Evolutionary conservation across 2,888 invertebrate genomes (phyloP).

Genomic region (Sycophila texana): DNA sequence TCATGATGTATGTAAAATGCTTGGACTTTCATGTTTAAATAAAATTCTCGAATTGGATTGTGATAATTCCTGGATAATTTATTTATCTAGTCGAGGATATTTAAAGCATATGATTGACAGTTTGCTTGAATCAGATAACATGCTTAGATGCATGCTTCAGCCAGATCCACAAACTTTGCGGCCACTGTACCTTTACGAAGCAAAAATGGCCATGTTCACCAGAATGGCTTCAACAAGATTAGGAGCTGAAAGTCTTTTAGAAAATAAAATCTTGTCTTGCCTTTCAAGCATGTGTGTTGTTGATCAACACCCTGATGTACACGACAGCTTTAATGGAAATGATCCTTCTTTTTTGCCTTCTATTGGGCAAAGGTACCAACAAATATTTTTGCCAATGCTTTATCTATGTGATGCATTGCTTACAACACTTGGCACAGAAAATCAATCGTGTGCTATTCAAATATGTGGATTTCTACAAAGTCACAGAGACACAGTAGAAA

Average conservation of each 20-base stretch:
- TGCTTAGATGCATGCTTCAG: conserved; percentile 81
- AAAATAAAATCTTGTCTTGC: conserved; percentile 79
- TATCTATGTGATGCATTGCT: conserved; percentile 88
- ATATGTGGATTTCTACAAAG: conserved; percentile 88
- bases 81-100: conserved; percentile 82
- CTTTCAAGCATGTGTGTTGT: conserved; percentile 84
- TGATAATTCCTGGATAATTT: conserved; percentile 81
- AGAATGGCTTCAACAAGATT: conserved; percentile 82
- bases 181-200: conserved; percentile 90
- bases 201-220: conserved; percentile 88
- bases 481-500: conserved; percentile 88
- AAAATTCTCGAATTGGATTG: conserved; percentile 86
- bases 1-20: conserved; percentile 92
- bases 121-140: conserved; percentile 84
- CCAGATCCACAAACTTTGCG: conserved; percentile 83
- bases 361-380: conserved; percentile 85
- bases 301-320: conserved; percentile 84
- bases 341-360: conserved; percentile 79
- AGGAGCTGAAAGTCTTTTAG: conserved; percentile 82
- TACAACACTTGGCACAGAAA: conserved; percentile 88
- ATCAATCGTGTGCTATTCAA: conserved; percentile 88
- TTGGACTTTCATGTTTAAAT: conserved; percentile 89
- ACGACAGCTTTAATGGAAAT: conserved; percentile 66
- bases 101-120: conserved; percentile 90
- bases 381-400: conserved; percentile 88